phyloP scores from a whole-genome alignment of 2,113 vertebrate genomes.

The Lichenostomus cassidix region DNA sequence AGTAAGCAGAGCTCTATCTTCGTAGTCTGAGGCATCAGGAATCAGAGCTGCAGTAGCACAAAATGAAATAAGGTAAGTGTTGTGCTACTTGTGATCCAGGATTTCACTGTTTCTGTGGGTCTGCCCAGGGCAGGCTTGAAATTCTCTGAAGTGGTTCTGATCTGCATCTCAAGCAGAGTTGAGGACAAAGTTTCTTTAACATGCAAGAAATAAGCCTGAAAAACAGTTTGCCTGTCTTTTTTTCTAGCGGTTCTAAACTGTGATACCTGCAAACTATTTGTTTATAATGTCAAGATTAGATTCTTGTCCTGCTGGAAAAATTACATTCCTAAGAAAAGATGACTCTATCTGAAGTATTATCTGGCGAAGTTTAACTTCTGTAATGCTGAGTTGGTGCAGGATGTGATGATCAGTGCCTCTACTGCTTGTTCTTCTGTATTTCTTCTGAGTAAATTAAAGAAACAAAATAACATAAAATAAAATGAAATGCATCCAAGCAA shows the following conservation, averaged over 20 bases:
- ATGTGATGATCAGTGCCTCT: neutral
- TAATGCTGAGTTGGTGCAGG: neutral
- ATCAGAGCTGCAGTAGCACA: neutral
- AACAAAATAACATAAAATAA: neutral
- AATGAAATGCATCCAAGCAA: neutral
- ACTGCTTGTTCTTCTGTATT: neutral
- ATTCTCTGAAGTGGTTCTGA: neutral
- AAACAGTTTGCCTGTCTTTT: neutral
- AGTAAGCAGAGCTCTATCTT: neutral
- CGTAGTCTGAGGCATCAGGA: neutral
- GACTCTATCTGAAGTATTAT: neutral
- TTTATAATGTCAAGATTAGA: neutral
- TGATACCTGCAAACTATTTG: neutral
- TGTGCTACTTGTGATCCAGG: neutral
- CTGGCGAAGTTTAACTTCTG: neutral
- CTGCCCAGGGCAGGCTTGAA: neutral
- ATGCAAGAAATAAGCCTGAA: neutral
- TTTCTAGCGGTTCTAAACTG: neutral
- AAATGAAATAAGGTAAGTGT: neutral
- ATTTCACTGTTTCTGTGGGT: neutral
- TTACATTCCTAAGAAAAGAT: neutral
- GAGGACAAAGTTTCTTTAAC: neutral
- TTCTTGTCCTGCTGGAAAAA: conserved; percentile 1
- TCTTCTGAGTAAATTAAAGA: neutral
- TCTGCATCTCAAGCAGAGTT: neutral